Percentiles rank a stretch among this genome's conserved stretches.
phyloP scores from a whole-genome alignment of 2,113 vertebrate species.

The Uropsilus gracilis region DNA sequence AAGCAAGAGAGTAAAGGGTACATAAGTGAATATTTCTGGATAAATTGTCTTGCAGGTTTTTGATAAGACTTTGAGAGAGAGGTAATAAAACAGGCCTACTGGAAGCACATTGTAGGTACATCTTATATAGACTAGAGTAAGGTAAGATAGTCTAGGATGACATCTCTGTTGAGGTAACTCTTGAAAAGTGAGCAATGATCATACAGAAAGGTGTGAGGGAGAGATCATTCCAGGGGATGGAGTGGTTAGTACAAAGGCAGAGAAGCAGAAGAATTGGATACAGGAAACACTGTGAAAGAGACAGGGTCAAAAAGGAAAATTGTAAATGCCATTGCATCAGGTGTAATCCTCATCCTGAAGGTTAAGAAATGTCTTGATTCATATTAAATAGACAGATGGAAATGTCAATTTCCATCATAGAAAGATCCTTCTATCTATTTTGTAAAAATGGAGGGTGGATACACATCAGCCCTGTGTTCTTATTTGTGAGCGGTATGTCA shows the following conservation, averaged over 20 bases:
- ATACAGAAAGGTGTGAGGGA: not conserved
- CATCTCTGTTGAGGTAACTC: not conserved
- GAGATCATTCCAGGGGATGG: not conserved
- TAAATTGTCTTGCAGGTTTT: not conserved
- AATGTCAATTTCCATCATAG: too few species aligned
- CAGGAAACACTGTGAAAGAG: not conserved
- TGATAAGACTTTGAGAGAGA: not conserved
- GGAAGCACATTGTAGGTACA: not conserved
- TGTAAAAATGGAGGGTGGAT: not conserved
- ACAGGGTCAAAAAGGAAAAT: not conserved
- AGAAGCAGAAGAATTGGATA: not conserved
- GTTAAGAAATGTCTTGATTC: not conserved
- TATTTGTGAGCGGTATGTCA: too few species aligned
- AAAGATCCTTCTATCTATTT: not conserved
- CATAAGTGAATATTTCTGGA: not conserved
- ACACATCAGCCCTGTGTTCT: too few species aligned
- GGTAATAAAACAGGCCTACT: not conserved
- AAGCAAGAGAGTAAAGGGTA: not conserved
- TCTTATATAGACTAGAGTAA: not conserved
- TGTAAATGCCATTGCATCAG: not conserved
- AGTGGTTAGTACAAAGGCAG: not conserved
- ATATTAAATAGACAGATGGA: not conserved
- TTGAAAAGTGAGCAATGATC: not conserved
- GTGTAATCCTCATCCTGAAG: not conserved
- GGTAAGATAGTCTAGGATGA: rapidly evolving